Conservation (phyloP, 2,888 invertebrate species). For the Apocheima hispidaria region DNA sequence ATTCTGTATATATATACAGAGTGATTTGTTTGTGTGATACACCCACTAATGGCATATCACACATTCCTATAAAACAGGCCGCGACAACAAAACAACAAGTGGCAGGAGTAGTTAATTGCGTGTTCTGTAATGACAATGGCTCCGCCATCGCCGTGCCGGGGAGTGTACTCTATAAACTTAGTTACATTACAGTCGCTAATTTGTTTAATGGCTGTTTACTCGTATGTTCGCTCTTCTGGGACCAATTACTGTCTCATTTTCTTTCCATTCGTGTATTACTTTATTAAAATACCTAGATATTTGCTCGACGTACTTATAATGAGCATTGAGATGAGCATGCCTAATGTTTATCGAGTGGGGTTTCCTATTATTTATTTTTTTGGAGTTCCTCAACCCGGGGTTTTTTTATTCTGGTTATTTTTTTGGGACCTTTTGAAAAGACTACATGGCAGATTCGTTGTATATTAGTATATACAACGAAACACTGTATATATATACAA, state of each 20-base stretch:
- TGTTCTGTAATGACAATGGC: slow-evolving; percentile 48
- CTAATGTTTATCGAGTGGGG: slow-evolving; percentile 1
- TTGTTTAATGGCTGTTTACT: slow-evolving; percentile 56
- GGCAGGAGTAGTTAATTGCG: slow-evolving; percentile 47
- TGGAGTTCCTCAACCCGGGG: not conserved
- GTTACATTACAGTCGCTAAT: slow-evolving; percentile 54
- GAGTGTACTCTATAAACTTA: slow-evolving; percentile 48
- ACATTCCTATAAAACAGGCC: slow-evolving; percentile 12
- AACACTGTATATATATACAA: too few species aligned
- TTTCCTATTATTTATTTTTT: slow-evolving; percentile 3
- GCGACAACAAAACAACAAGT: slow-evolving; percentile 18
- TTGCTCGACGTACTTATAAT: slow-evolving; percentile 4
- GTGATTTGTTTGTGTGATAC: too few species aligned
- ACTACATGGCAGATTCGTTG: too few species aligned
- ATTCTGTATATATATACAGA: too few species aligned
- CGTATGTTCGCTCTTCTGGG: slow-evolving; percentile 38
- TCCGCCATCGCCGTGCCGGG: slow-evolving; percentile 40
- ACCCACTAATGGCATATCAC: not conserved
- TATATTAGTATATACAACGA: too few species aligned
- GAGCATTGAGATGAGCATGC: not conserved
- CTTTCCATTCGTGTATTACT: slow-evolving; percentile 34
- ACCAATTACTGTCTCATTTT: slow-evolving; percentile 44
- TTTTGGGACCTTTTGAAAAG: too few species aligned
- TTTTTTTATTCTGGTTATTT: too few species aligned
- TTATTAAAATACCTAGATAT: slow-evolving; percentile 21